These are phyloP conservation scores for Pogonomyrmex californicus DNA, from an alignment of 1,140 invertebrate species.

Conservation along the genomic window DNA sequence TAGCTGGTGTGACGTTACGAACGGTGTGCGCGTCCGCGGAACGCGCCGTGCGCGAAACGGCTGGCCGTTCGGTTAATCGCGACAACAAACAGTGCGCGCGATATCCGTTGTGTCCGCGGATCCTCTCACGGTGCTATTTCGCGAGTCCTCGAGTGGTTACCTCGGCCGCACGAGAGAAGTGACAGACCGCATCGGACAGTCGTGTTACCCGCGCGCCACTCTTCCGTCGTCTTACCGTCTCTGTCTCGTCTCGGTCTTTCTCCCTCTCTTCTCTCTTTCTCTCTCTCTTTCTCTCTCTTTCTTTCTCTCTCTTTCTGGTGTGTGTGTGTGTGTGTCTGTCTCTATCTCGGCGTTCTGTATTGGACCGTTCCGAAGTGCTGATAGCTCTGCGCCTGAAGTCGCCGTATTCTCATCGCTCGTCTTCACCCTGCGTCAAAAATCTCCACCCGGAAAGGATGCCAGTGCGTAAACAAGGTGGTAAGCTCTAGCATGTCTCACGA, in stretches of 20 bases:
- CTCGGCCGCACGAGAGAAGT: conserved; percentile 65
- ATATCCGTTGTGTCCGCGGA: conserved; percentile 64
- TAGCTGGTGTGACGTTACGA: conserved; percentile 65
- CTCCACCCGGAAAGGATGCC: conserved; percentile 79
- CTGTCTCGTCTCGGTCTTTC: conserved; percentile 10
- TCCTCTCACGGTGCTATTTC: conserved; percentile 37
- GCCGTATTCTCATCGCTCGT: conserved; percentile 8
- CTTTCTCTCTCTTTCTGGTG: background rate
- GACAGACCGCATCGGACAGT: conserved; percentile 50
- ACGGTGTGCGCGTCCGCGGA: conserved; percentile 59
- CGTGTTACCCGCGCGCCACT: conserved; percentile 15
- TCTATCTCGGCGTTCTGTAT: background rate
- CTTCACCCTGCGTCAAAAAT: conserved; percentile 19
- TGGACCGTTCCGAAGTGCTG: conserved; percentile 35
- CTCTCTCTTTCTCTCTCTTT: background rate
- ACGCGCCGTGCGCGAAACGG: conserved; percentile 58
- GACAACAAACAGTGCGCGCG: conserved; percentile 73
- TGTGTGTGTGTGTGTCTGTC: background rate
- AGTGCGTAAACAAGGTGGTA: conserved; percentile 87
- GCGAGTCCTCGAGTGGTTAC: background rate
- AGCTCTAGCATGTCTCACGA: conserved; percentile 76
- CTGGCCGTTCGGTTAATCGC: conserved; percentile 39
- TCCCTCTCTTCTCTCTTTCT: conserved; percentile 25
- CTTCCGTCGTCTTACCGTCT: background rate
- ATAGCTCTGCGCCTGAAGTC: conserved; percentile 22